These are phyloP conservation scores for Drosophila mimica DNA, from an alignment of 2,888 invertebrate species.

Conservation along the genomic window DNA sequence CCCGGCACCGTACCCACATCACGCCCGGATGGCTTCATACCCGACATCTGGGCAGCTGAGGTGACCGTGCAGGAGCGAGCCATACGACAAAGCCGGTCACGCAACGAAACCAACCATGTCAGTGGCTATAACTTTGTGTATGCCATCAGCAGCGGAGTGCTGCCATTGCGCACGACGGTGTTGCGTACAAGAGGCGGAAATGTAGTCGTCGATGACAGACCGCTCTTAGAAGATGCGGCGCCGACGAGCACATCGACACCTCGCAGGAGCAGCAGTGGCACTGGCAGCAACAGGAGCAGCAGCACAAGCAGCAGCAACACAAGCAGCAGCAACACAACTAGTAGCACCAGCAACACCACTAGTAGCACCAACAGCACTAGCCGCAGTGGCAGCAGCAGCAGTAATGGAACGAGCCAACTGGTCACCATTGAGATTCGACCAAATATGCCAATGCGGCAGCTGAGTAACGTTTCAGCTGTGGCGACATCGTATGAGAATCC, in stretches of 20 bases:
- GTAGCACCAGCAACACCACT: conserved; percentile 7
- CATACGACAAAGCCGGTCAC: conserved; percentile 79
- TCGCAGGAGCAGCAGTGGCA: neutral
- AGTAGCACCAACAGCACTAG: conserved; percentile 16
- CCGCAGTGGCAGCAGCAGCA: conserved; percentile 35
- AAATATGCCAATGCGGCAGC: conserved; percentile 59
- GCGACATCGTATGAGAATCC: conserved; percentile 17
- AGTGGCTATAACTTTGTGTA: conserved; percentile 84
- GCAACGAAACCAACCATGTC: conserved; percentile 74
- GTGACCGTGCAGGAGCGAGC: conserved; percentile 84
- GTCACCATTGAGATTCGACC: conserved; percentile 48
- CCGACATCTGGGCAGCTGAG: conserved; percentile 85
- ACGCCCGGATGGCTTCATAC: conserved; percentile 77
- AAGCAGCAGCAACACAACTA: conserved; percentile 43
- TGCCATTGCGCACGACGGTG: conserved; percentile 61
- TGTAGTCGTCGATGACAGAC: neutral
- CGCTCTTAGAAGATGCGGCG: neutral
- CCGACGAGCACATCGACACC: neutral
- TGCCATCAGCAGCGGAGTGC: conserved; percentile 84
- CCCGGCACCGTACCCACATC: conserved; percentile 6
- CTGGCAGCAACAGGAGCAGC: neutral
- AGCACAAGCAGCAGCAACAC: conserved; percentile 35
- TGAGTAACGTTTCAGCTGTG: conserved; percentile 26
- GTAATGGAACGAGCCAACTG: conserved; percentile 36
- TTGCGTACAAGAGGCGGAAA: neutral